A percentile compares a stretch with the other conserved stretches of the same genome.
Evolutionary conservation across 2,113 vertebrate species (phyloP).

Genomic region (Pygoscelis antarcticus): DNA sequence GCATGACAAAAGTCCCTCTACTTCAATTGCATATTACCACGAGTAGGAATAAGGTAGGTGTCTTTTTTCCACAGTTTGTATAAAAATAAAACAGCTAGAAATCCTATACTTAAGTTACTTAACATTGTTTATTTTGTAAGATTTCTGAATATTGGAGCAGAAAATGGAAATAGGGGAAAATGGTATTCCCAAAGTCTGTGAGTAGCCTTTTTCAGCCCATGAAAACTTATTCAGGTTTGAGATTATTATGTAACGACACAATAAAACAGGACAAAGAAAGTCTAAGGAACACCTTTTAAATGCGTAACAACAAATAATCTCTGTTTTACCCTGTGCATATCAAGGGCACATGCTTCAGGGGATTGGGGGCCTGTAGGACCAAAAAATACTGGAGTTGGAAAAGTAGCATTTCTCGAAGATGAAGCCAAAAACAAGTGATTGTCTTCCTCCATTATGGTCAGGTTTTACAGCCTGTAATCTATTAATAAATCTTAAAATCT

Average conservation of each 20-base stretch:
- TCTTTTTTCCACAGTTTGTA: not conserved
- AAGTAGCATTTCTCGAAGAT: not conserved
- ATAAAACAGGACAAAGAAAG: not conserved
- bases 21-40: constrained; percentile 16
- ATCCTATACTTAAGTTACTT: not conserved
- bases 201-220: not conserved
- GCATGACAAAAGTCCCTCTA: not conserved
- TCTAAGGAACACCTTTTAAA: not conserved
- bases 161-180: not conserved
- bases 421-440: not conserved
- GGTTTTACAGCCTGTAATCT: not conserved
- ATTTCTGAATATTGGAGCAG: not conserved
- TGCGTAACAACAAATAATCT: not conserved
- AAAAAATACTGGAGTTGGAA: not conserved
- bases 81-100: not conserved
- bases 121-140: not conserved
- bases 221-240: not conserved
- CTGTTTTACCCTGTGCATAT: not conserved
- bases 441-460: not conserved
- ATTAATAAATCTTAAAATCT: not conserved
- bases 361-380: accelerated
- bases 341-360: not conserved
- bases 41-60: not conserved
- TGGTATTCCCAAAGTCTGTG: not conserved
- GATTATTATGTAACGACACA: not conserved